These are phyloP conservation scores for Sinosuthora webbiana DNA, from an alignment of 2,113 vertebrate genomes.

Conservation along the genomic window DNA sequence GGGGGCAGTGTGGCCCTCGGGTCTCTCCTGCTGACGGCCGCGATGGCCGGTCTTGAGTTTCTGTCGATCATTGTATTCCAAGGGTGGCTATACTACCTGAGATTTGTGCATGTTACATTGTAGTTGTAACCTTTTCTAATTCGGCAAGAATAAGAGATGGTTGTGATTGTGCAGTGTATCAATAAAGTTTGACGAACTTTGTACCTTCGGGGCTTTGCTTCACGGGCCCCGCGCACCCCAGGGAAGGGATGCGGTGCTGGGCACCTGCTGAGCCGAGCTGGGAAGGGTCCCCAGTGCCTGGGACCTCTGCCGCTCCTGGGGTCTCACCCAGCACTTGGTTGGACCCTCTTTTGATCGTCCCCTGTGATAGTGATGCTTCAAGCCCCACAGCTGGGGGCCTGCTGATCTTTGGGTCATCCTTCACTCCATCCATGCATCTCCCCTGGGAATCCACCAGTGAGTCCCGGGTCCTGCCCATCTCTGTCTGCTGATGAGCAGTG, in stretches of 20 bases:
- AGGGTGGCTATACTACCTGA: slow-evolving; percentile 83
- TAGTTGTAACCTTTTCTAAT: slow-evolving; percentile 89
- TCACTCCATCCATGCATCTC: neutral
- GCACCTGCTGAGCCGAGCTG: neutral
- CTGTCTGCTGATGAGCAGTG: neutral
- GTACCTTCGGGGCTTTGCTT: slow-evolving; percentile 77
- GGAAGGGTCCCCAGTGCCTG: neutral
- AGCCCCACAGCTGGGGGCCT: fast-evolving
- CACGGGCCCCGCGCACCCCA: neutral
- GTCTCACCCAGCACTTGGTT: neutral
- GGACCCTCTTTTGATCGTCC: neutral
- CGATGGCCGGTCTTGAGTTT: slow-evolving; percentile 64
- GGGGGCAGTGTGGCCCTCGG: neutral
- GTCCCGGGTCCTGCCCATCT: neutral
- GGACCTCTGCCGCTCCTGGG: neutral
- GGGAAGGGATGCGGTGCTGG: neutral
- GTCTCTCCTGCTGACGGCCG: neutral
- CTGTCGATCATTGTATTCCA: slow-evolving; percentile 79
- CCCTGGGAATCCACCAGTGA: neutral
- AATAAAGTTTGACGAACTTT: slow-evolving; percentile 88
- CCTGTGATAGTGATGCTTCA: fast-evolving
- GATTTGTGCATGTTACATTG: slow-evolving; percentile 88
- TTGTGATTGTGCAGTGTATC: slow-evolving; percentile 89
- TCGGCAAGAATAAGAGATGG: slow-evolving; percentile 84
- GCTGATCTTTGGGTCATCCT: neutral